A percentile compares a stretch with the other conserved stretches of the same genome.
phyloP scores from a whole-genome alignment of 2,888 invertebrate genomes.

The Congeria kusceri region DNA sequence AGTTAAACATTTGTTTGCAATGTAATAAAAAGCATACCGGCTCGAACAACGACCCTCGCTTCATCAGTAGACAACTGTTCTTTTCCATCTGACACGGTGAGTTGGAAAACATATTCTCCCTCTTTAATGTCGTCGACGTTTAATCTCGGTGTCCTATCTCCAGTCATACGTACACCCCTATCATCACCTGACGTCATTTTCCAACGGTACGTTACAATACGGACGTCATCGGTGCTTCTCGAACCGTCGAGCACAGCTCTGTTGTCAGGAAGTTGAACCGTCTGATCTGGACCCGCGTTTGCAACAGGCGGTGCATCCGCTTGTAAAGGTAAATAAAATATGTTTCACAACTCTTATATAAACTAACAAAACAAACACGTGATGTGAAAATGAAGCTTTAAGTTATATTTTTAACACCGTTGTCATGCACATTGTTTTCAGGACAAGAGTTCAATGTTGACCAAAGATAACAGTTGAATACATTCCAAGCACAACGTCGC shows the following conservation, averaged over 20 bases:
- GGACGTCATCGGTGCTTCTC: slow-evolving; percentile 93
- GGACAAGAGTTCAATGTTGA: no score
- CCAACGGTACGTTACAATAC: slow-evolving; percentile 94
- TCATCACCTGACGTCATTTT: slow-evolving; percentile 68
- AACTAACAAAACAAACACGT: no score
- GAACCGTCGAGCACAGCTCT: slow-evolving; percentile 94
- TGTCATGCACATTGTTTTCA: no score
- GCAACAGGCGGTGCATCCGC: slow-evolving; percentile 95
- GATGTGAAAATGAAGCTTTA: no score
- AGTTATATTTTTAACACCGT: no score
- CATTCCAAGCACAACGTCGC: no score
- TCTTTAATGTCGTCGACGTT: slow-evolving; percentile 23
- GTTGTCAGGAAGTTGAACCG: slow-evolving; percentile 90
- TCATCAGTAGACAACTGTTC: slow-evolving; percentile 94
- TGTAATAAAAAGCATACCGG: slow-evolving; percentile 85
- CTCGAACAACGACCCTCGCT: slow-evolving; percentile 93
- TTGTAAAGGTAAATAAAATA: no score
- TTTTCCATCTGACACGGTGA: slow-evolving; percentile 96
- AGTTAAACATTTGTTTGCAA: no score
- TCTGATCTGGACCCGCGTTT: slow-evolving; percentile 94
- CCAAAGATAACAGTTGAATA: no score
- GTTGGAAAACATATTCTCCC: slow-evolving; percentile 87
- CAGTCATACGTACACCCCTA: slow-evolving; percentile 1
- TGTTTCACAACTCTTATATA: no score
- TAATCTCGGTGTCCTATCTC: slow-evolving; percentile 8